A percentile compares a stretch with the other conserved stretches of the same genome.
Evolutionary conservation across 2,797 vertebrate species (phyloP).

Genomic region (Myotis findleyi): DNA sequence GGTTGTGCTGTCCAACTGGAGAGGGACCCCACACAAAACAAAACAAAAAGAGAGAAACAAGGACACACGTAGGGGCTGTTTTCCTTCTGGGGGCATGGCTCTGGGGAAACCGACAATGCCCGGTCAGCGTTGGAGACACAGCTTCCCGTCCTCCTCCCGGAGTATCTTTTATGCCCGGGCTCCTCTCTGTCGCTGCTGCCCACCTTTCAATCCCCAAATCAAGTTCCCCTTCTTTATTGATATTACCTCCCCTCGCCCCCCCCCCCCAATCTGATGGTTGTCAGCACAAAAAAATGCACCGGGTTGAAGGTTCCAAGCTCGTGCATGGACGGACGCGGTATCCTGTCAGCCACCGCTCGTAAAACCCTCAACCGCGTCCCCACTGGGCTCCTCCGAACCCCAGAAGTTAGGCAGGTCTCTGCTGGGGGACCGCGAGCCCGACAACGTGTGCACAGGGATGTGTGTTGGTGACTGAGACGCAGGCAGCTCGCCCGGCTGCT

Average conservation of each 20-base stretch:
- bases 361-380: conserved; percentile 48
- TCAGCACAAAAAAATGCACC: conserved; percentile 79
- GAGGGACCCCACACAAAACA: conserved; percentile 11
- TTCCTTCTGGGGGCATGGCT: conserved; percentile 26
- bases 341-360: not conserved
- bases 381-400: conserved; percentile 66
- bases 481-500: conserved; percentile 81
- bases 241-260: conserved; percentile 31
- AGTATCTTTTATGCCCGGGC: conserved; percentile 65
- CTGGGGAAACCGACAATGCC: conserved; percentile 54
- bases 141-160: conserved; percentile 40
- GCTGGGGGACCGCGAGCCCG: conserved; percentile 65
- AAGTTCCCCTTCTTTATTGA: conserved; percentile 78
- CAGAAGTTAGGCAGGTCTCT: conserved; percentile 75
- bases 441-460: conserved; percentile 73
- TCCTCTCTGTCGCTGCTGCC: conserved; percentile 40
- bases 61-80: conserved; percentile 44
- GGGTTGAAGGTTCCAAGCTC: conserved; percentile 71
- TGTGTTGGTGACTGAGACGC: conserved; percentile 80
- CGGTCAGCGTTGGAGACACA: conserved; percentile 40
- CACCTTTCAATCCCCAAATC: conserved; percentile 69
- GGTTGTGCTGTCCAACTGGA: conserved; percentile 44
- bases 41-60: conserved; percentile 31
- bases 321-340: not conserved
- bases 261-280: conserved; percentile 76